Evolutionary conservation across 2,888 invertebrate species (phyloP), one percentile per base, ranked within the genome.

Genomic region (Megamerina dolium): DNA sequence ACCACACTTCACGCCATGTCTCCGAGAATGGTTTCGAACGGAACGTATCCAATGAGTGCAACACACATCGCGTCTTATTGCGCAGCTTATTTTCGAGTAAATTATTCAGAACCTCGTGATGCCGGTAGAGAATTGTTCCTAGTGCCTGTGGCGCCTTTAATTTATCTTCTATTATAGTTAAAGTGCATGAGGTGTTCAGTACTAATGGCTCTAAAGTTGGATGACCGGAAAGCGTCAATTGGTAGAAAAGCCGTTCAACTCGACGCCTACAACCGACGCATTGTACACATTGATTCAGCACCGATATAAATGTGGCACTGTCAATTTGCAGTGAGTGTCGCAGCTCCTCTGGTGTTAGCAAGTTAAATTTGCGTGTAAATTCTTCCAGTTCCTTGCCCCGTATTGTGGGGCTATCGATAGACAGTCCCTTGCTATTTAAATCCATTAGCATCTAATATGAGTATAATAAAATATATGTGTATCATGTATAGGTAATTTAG

Each of bases 181-280:
- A 78, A 52, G 82, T 79, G 57, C 86, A 87, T 65, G 83, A 80
- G 48, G 78, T 72, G 49, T 84, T 84, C 47, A 93, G 77, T 52
- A 87, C 78, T 55, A 93, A 73, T 39, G 93, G 94, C 73, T 92
- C 90, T 56, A 94, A 74, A 49, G 92, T 89, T 51, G 87, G 85
- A 73, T 90, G 85, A 40, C 87, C 86, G 50, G 87, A 85, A 68
- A 85, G 81, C 66, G 84, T 84, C 58, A 93, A 74, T 72, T 91
- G 89, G 66, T 83, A 83, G 72, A 90, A 92, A 54, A 94, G 75
- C 57, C 87, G 79, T 71, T 94, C 93, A 57, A 92, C 92, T 70
- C 92, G 92, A 65, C 89, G 79, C 53, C 93, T 78, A 74, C 94
- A 94, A 50, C 94, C 93, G 63, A 94, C 90, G 76, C 94, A 94